phyloP scores from a whole-genome alignment of 2,888 invertebrate species.

The Ctena decussata region DNA sequence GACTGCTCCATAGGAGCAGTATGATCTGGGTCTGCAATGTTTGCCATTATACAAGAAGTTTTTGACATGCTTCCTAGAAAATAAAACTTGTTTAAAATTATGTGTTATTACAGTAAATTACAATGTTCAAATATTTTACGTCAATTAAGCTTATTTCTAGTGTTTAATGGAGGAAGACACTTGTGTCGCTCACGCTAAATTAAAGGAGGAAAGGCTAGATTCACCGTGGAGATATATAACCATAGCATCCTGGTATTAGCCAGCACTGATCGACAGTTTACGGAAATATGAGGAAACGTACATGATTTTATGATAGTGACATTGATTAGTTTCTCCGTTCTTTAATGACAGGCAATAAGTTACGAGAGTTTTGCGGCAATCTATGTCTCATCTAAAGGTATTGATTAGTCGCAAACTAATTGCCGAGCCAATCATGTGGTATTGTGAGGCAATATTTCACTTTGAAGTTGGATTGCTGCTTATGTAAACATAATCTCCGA shows the following conservation, averaged over 20 bases:
- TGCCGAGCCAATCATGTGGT: constrained; percentile 63
- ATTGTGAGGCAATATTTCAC: constrained; percentile 71
- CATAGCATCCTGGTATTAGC: constrained; percentile 12
- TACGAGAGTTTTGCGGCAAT: constrained; percentile 47
- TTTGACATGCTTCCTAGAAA: no score
- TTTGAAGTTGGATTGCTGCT: constrained; percentile 65
- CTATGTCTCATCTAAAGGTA: constrained; percentile 59
- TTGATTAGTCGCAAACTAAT: constrained; percentile 66
- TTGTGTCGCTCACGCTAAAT: constrained; percentile 5
- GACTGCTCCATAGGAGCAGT: background rate
- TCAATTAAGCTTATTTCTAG: no score
- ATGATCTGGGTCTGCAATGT: background rate
- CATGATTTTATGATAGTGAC: constrained; percentile 20
- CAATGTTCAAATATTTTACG: no score
- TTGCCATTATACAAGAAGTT: background rate
- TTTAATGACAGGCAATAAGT: constrained; percentile 59
- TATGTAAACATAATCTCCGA: constrained; percentile 65
- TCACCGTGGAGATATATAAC: background rate
- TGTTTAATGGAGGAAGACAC: constrained; percentile 25
- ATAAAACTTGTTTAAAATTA: no score
- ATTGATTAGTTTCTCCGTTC: constrained; percentile 14
- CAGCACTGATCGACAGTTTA: constrained; percentile 5
- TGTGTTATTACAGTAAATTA: no score
- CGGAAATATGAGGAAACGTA: constrained; percentile 16
- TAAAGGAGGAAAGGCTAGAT: constrained; percentile 7